Evolutionary conservation across 2,113 vertebrate genomes (phyloP), one percentile per base, ranked within the genome.

Genomic region (pig (Sus scrofa)): DNA sequence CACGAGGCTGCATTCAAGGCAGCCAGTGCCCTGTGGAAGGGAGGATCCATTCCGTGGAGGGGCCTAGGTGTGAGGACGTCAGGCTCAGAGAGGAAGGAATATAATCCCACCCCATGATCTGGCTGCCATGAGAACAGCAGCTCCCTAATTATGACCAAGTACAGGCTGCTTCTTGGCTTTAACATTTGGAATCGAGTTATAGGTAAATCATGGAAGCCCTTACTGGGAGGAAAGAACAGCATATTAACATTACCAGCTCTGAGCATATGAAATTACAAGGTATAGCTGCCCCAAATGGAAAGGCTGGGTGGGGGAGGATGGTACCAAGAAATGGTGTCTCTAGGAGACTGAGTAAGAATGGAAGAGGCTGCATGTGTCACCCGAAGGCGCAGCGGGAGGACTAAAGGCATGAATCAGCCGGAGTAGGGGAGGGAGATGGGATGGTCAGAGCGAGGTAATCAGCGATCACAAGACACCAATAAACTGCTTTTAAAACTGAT

Each of bases 261-360:
- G 2, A 86, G 13, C 52, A 78, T 22, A 82, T 30, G 63, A 60
- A 95, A 91, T 50, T 86, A 78, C 94, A 95, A 90, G 20, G 52
- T 63, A 84, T 4, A 85, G 56, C 62, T 93, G 18, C 60, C 65
- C 32, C 0, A 94, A 74, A 87, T 37, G 37, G 44, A 95, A 67
- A 37, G 15, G 24, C 5, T 81, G 24, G 44, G 60, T 37, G 52
- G 32, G 2, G 2, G 9, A 37, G 27, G 30, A 13, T 30, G 11
- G 15, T 32, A 67, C 89, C 18, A 82, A 95, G 54, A 91, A 86
- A 73, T 2, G 24, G 34, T 62, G 7, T 32, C 16, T 71, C 30
- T 6, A 74, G 12, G 44, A 93, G 22, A 54, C 60, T 73, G 60
- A 54, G 9, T 30, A 73, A 86, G 32, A 63, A 52, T 9, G 22